phyloP scores from a whole-genome alignment of 1,140 invertebrate species.

The Hyles euphorbiae region DNA sequence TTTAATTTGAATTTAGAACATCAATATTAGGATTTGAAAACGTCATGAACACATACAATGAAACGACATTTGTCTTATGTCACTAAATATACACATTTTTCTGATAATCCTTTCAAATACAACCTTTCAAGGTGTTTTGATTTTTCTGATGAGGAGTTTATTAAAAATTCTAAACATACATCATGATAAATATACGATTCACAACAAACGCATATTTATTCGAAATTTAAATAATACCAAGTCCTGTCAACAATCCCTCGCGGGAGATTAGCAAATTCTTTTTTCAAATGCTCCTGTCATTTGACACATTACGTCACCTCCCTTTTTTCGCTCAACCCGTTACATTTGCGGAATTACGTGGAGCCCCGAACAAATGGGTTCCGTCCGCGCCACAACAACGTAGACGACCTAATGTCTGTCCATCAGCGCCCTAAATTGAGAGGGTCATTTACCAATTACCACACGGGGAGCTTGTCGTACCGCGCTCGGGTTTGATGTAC shows the following conservation, averaged over 20 bases:
- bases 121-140: too few relatives aligned
- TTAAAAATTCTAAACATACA: too few relatives aligned
- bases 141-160: too few relatives aligned
- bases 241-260: not conserved
- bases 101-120: too few relatives aligned
- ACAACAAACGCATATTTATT: too few relatives aligned
- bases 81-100: too few relatives aligned
- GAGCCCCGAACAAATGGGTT: slow-evolving; percentile 57
- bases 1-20: too few relatives aligned
- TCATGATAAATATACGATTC: too few relatives aligned
- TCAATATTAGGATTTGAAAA: too few relatives aligned
- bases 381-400: slow-evolving; percentile 42
- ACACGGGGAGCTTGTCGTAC: slow-evolving; percentile 13
- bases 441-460: slow-evolving; percentile 61
- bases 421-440: slow-evolving; percentile 68
- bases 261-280: slow-evolving; percentile 7
- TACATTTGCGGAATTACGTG: slow-evolving; percentile 65
- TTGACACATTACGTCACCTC: slow-evolving; percentile 47
- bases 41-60: too few relatives aligned
- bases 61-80: too few relatives aligned
- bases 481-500: slow-evolving; percentile 12
- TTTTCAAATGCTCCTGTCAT: slow-evolving; percentile 27
- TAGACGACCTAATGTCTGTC: slow-evolving; percentile 68
- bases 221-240: not conserved
- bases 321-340: slow-evolving; percentile 41